Base-by-base conservation (phyloP, 2,888 invertebrate genomes). In the Acrobasis consociella region DNA sequence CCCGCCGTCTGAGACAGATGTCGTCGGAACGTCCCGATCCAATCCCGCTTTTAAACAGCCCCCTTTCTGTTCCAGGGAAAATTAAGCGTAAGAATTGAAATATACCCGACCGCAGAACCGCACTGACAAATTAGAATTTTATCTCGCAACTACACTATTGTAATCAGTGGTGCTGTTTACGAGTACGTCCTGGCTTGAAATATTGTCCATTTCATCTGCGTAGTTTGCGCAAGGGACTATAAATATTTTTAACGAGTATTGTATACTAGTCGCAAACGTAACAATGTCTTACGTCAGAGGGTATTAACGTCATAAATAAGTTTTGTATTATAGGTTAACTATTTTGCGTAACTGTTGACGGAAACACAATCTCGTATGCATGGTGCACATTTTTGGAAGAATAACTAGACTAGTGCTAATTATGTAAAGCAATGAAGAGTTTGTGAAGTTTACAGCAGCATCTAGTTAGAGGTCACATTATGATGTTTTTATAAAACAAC, bases 1-100 rank as follows among this genome's bases (percentile, higher is more conserved):
- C 76, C 71, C 67, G 75, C 71, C 75, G 78, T 82, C 81, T 67
- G 72, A 67, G 72, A 76, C 85, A 83, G 84, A 80, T 82, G 83
- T 79, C 77, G 76, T 68, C 70, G 66, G 64, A 68, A 76, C 75
- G 70, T 67, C 70, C 72, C 74, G 72, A 82, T 81, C 77, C 80
- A 83, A 83, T 81, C 73, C 70, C 72, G 70, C 69, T 76, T 75
- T 81, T 72, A 77, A 81, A 82, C 79, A 76, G 78, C 73, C 75
- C 73, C 69, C 74, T 70, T 82, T 81, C 68, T 70, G 73, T 77
- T 74, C 71, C 72, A 64, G 64, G 69, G 70, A 75, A 80, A 81
- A 84, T 82, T 79, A 81, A 82, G 74, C 73, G 66, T 69, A 71
- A 74, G 64, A 69, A 66, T 68, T 66, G 66, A 69, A 72, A 72